Conservation (phyloP, 1,140 invertebrate genomes). For the Drosophila pallidifrons region DNA sequence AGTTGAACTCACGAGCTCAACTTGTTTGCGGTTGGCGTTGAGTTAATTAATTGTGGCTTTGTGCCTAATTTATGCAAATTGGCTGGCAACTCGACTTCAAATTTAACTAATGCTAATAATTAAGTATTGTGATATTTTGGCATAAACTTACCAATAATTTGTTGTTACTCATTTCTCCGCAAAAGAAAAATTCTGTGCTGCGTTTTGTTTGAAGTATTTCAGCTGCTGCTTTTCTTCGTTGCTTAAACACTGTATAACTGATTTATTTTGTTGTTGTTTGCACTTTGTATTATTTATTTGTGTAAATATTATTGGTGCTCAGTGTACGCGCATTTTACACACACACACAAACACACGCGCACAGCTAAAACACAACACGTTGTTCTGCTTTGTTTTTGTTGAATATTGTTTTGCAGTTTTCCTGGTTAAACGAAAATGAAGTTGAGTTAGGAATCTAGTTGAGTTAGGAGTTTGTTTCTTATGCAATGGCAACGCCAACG, state of each 20-base stretch:
- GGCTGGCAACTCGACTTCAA: slow-evolving; percentile 11
- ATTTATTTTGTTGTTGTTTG: slow-evolving; percentile 48
- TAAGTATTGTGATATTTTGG: background rate
- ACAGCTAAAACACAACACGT: slow-evolving; percentile 20
- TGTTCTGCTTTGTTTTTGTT: slow-evolving; percentile 11
- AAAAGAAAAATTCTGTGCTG: slow-evolving; percentile 62
- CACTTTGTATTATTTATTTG: slow-evolving; percentile 46
- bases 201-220: slow-evolving; percentile 27
- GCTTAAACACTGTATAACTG: background rate
- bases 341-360: slow-evolving; percentile 43
- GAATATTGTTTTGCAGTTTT: slow-evolving; percentile 53
- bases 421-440: slow-evolving; percentile 19
- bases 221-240: slow-evolving; percentile 2
- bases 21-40: slow-evolving; percentile 35
- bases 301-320: slow-evolving; percentile 57
- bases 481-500: slow-evolving; percentile 74
- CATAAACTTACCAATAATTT: slow-evolving; percentile 72
- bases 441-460: slow-evolving; percentile 24
- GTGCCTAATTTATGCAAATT: slow-evolving; percentile 17
- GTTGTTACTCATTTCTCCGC: slow-evolving; percentile 81
- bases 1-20: slow-evolving; percentile 30
- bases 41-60: slow-evolving; percentile 37
- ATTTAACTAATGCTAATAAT: background rate
- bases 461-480: slow-evolving; percentile 46
- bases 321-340: slow-evolving; percentile 57